Base-by-base conservation (phyloP, 2,113 vertebrate genomes). In the Eonycteris spelaea region DNA sequence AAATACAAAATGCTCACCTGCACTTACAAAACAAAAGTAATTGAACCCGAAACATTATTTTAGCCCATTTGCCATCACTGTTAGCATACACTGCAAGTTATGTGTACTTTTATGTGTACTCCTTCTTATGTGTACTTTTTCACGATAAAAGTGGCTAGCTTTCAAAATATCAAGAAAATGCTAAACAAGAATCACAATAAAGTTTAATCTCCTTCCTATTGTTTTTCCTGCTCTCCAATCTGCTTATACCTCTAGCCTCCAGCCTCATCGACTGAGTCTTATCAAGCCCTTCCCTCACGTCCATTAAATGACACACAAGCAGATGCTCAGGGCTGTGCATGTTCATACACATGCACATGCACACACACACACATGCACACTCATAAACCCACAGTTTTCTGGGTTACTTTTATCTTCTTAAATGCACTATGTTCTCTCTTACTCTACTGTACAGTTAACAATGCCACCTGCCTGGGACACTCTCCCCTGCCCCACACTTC, bases 121-220 rank as follows among this genome's bases (percentile, higher is more conserved):
- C 13, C 45, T 48, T 59, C 63, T 40, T 9, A 68, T 85, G 61
- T 86, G 26, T 86, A 38, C 55, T 74, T 95, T 43, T 53, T 57
- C 38, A n/a, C 43, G 16, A 59, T 33, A 87, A 75, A 91, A 65
- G 28, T 43, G 26, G 21, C 7, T 79, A 82, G 40, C 84, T 91
- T 70, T 89, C 40, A 88, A 43, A 95, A 61, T 14, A 68, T 59
- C 48, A 51, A 13, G n/a, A 87, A 89, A 73, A 95, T 48, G n/a
- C 43, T 74, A 51, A 33, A 35, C 19, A 48, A 48, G 33, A 80
- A 89, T 74, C 26, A 68, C 19, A 51, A n/a, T 11, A 28, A 68
- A 94, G 18, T 74, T 61, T 48, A 51, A 84, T 43, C 30, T 67
- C n/a, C 78, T 79, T 38, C 51, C 4, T 5, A 18, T 35, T 63